phyloP scores from a whole-genome alignment of 1,140 invertebrate genomes.

The Heliconius hewitsoni region DNA sequence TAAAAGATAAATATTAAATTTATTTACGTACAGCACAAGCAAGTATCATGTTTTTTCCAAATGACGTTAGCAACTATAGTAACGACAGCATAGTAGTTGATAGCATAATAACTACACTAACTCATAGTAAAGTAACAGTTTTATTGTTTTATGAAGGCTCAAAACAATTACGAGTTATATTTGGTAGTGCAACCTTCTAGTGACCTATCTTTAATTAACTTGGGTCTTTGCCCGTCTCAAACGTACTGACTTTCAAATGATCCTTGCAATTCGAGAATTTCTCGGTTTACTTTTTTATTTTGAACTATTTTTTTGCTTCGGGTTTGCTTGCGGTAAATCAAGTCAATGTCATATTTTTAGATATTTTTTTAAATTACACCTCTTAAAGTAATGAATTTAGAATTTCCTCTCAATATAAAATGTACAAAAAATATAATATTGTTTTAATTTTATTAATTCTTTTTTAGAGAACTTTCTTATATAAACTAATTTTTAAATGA shows the following conservation, averaged over 20 bases:
- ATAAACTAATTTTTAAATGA: too few relatives aligned
- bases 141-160: constrained; percentile 46
- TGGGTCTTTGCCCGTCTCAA: constrained; percentile 62
- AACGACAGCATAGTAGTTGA: neutral
- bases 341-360: too few relatives aligned
- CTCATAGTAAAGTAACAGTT: constrained; percentile 19
- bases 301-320: constrained; percentile 21
- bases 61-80: neutral
- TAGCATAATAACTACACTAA: neutral
- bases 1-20: too few relatives aligned
- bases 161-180: constrained; percentile 50
- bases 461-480: too few relatives aligned
- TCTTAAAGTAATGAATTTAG: too few relatives aligned
- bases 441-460: too few relatives aligned
- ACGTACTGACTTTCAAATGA: constrained; percentile 71
- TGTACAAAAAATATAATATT: too few relatives aligned
- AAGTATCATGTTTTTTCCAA: too few relatives aligned
- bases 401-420: too few relatives aligned
- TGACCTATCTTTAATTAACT: constrained; percentile 68
- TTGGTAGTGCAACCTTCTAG: constrained; percentile 51
- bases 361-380: too few relatives aligned
- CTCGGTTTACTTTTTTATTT: constrained; percentile 62
- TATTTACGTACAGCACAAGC: too few relatives aligned
- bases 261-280: constrained; percentile 64
- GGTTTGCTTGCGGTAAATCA: neutral